phyloP scores from a whole-genome alignment of 1,140 invertebrate species.

The Trachymyrmex cornetzi region DNA sequence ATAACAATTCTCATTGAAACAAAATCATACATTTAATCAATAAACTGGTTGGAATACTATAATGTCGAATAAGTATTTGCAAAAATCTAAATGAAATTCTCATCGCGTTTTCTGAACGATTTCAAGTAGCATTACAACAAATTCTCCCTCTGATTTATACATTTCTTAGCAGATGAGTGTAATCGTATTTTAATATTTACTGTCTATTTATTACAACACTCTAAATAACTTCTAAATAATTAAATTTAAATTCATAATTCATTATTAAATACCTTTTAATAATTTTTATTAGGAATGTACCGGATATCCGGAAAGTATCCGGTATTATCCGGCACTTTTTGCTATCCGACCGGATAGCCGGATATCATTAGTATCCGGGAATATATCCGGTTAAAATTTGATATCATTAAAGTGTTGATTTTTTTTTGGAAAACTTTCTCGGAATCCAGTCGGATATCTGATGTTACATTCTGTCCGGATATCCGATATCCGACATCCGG shows the following conservation, averaged over 20 bases:
- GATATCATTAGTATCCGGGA: too few relatives aligned
- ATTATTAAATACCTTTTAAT: neutral
- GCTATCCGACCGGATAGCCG: too few relatives aligned
- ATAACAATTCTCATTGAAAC: neutral
- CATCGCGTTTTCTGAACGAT: neutral
- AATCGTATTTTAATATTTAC: neutral
- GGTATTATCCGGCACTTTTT: too few relatives aligned
- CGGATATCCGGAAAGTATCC: too few relatives aligned
- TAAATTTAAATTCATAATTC: neutral
- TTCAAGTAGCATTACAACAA: neutral
- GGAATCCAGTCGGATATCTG: too few relatives aligned
- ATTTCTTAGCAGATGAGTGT: neutral
- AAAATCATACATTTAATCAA: neutral
- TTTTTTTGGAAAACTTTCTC: too few relatives aligned
- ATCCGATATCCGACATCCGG: too few relatives aligned
- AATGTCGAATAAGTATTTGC: neutral
- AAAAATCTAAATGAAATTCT: neutral
- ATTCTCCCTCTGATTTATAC: neutral
- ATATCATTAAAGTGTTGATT: too few relatives aligned
- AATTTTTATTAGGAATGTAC: neutral
- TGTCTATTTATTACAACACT: neutral
- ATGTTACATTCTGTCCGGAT: too few relatives aligned
- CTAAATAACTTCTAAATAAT: neutral
- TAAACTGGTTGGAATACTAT: neutral
- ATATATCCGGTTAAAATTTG: too few relatives aligned